Evolutionary conservation across 1,140 invertebrate species (phyloP).

Genomic region (Augochlora pura): DNA sequence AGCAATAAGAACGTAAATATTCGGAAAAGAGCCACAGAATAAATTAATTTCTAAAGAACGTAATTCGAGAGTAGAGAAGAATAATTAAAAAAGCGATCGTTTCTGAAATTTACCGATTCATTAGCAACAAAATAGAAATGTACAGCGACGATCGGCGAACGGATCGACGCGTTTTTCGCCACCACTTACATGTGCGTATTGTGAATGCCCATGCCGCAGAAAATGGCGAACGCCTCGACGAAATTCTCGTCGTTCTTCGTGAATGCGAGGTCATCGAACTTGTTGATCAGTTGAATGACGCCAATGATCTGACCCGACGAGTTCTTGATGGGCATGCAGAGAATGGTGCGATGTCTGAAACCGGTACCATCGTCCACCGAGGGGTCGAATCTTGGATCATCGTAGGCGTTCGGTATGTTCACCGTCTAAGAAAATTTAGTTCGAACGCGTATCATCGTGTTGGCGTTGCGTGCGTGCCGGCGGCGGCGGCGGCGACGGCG

Average conservation of each 20-base stretch:
- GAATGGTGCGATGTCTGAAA: slow-evolving; percentile 91
- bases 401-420: slow-evolving; percentile 94
- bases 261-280: slow-evolving; percentile 93
- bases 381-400: slow-evolving; percentile 94
- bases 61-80: too few species aligned
- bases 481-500: too few species aligned
- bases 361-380: slow-evolving; percentile 88
- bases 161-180: not conserved
- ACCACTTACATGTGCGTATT: slow-evolving; percentile 93
- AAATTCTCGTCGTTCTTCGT: slow-evolving; percentile 96
- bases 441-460: not conserved
- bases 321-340: slow-evolving; percentile 97
- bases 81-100: too few species aligned
- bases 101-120: too few species aligned
- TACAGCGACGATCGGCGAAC: too few species aligned
- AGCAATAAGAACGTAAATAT: too few species aligned
- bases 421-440: slow-evolving; percentile 84
- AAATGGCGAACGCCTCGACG: slow-evolving; percentile 97
- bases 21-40: too few species aligned
- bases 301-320: slow-evolving; percentile 94
- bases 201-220: slow-evolving; percentile 98
- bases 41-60: too few species aligned
- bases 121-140: too few species aligned
- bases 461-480: too few species aligned
- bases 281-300: slow-evolving; percentile 96